Percentiles rank a stretch among this genome's conserved stretches.
Conservation (phyloP, 1,140 invertebrate species). For the Meloidogyne hapla region DNA sequence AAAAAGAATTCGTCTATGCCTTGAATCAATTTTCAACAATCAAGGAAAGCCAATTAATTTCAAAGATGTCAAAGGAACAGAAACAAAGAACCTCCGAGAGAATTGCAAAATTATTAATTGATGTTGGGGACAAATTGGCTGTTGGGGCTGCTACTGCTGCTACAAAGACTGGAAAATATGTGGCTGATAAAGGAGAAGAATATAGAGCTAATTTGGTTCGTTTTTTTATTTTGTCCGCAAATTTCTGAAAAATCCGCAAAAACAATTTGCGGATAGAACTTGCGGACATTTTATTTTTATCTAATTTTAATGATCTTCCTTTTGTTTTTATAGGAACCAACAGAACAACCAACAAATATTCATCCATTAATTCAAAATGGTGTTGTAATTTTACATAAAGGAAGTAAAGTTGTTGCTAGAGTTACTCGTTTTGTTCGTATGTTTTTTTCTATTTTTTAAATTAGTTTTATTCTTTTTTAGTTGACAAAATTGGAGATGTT, state of each 20-base stretch:
- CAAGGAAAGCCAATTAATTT: constrained; percentile 31
- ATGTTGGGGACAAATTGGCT: constrained; percentile 36
- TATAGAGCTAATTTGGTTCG: constrained; percentile 35
- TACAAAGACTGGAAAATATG: constrained; percentile 33
- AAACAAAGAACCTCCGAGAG: constrained; percentile 32
- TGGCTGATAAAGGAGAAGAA: constrained; percentile 31
- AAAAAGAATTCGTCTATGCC: constrained; percentile 42
- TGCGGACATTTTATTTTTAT: too few relatives aligned
- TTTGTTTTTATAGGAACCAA: constrained; percentile 15
- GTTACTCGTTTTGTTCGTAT: constrained; percentile 40
- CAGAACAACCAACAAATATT: constrained; percentile 47
- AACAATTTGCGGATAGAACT: too few relatives aligned
- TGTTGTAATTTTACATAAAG: constrained; percentile 42
- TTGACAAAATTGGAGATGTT: constrained; percentile 50
- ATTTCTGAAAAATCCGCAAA: too few relatives aligned
- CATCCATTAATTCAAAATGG: constrained; percentile 45
- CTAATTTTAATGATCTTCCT: too few relatives aligned
- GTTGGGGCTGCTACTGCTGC: constrained; percentile 30
- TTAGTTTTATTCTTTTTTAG: constrained; percentile 23
- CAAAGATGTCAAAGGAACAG: constrained; percentile 40
- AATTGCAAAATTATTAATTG: constrained; percentile 15
- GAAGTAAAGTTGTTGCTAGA: constrained; percentile 45
- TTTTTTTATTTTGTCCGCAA: neutral
- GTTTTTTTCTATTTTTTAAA: neutral
- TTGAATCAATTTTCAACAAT: constrained; percentile 40